Conservation (phyloP, 2,113 vertebrate genomes). For the Rhegmatorhina hoffmannsi region DNA sequence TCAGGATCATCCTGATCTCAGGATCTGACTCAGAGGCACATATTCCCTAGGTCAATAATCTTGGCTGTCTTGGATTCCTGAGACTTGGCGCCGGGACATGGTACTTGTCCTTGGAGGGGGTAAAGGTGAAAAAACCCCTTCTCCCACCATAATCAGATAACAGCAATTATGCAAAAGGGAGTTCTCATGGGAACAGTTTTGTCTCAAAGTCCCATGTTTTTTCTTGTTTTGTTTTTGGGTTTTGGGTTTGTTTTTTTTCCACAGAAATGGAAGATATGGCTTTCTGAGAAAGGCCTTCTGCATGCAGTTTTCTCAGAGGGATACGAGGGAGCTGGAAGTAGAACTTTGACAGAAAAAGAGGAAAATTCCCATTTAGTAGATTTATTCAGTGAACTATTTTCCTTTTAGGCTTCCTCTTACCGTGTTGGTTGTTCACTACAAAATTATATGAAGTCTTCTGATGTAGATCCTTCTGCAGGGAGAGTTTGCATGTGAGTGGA, state of each 20-base stretch:
- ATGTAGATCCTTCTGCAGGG: rapidly evolving
- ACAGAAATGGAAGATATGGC: background rate
- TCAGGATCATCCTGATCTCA: background rate
- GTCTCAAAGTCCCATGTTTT: background rate
- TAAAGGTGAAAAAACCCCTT: background rate
- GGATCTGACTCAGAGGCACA: background rate
- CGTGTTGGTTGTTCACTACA: background rate
- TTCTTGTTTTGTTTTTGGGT: background rate
- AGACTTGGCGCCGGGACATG: background rate
- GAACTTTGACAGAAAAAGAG: background rate
- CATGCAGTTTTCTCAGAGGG: background rate
- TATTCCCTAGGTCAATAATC: background rate
- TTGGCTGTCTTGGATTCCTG: background rate
- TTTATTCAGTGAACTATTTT: background rate
- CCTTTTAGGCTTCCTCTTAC: background rate
- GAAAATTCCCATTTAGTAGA: background rate
- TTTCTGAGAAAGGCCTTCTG: background rate
- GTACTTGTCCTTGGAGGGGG: background rate
- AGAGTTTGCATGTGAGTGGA: background rate
- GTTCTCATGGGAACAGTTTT: conserved; percentile 17
- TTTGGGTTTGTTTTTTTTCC: background rate
- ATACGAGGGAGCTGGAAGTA: background rate
- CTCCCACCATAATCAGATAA: conserved; percentile 21
- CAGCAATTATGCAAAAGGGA: background rate
- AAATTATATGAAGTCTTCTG: background rate